Percentiles rank a stretch among this genome's conserved stretches.
phyloP scores from a whole-genome alignment of 2,113 vertebrate genomes.

The Heterocephalus glaber region DNA sequence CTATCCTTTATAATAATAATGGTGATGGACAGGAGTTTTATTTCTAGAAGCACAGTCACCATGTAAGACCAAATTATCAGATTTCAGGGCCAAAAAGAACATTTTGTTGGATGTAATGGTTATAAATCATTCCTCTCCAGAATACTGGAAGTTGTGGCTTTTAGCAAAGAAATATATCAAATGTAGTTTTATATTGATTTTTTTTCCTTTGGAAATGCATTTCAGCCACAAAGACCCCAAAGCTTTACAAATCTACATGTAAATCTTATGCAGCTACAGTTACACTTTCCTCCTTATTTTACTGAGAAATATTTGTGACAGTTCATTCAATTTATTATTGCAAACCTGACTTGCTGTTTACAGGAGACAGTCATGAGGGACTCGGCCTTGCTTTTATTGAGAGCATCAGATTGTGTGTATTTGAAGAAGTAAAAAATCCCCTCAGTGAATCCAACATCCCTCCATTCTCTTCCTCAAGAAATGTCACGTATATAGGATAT shows the following conservation, averaged over 20 bases:
- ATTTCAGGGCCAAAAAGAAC: constrained; percentile 75
- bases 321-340: constrained; percentile 61
- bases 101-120: constrained; percentile 74
- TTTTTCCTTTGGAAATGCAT: constrained; percentile 52
- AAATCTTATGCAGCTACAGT: constrained; percentile 43
- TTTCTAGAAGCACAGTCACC: constrained; percentile 71
- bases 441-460: background rate
- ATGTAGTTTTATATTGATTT: constrained; percentile 72
- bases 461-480: background rate
- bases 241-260: constrained; percentile 28
- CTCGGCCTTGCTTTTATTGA: background rate
- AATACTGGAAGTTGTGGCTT: constrained; percentile 63
- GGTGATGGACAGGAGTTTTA: constrained; percentile 69
- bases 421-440: background rate
- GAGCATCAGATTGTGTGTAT: background rate
- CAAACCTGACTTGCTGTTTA: constrained; percentile 42
- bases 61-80: constrained; percentile 79
- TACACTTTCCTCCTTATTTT: constrained; percentile 43
- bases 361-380: background rate
- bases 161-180: constrained; percentile 78
- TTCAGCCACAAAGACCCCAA: constrained; percentile 46
- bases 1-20: constrained; percentile 75
- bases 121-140: constrained; percentile 69
- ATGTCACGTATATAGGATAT: background rate
- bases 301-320: constrained; percentile 56